Evolutionary conservation across 1,140 invertebrate genomes (phyloP), one percentile per base, ranked within the genome.

Genomic region (Wiebesia pumilae): DNA sequence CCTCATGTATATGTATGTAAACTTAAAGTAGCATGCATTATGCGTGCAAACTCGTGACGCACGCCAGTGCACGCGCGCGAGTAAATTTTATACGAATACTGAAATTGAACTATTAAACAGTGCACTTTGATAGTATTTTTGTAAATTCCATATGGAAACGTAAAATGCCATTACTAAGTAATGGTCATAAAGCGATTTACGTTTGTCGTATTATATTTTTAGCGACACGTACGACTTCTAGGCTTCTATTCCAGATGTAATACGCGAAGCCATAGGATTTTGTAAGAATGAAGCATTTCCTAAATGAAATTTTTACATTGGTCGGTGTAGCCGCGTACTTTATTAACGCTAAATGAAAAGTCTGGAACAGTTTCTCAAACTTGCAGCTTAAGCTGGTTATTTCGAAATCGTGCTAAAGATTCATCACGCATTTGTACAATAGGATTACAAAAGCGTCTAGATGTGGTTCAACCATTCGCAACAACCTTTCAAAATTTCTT

Each of bases 341-440:
- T 75, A 75, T 75, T 43, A 75, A 75, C 27, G 71, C 38, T 10
- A n/a, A 75, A 43, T 75, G 38, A 27, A 75, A 75, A n/a, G 43
- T 43, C 33, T 71, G 7, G 69, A 71, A 71, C 30, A 38, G 0
- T 71, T 71, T 67, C n/a, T 67, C 4, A 67, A n/a, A 67, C n/a
- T 67, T 67, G 12, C 27, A 67, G n/a, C 62, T 30, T 21, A 67
- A n/a, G 27, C 4, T 27, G 62, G 27, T 30, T 67, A 21, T n/a
- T 67, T 67, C 7, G 62, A 4, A n/a, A 30, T 67, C 3, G 4
- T 30, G 27, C n/a, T n/a, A n/a, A n/a, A n/a, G n/a, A n/a, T n/a
- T n/a, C n/a, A n/a, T n/a, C n/a, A n/a, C n/a, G n/a, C n/a, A n/a
- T n/a, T n/a, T n/a, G n/a, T n/a, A n/a, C n/a, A n/a, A n/a, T n/a